Percentiles rank a stretch among this genome's conserved stretches.
phyloP scores from a whole-genome alignment of 2,888 invertebrate genomes.

The Noctuana brunneofusca region DNA sequence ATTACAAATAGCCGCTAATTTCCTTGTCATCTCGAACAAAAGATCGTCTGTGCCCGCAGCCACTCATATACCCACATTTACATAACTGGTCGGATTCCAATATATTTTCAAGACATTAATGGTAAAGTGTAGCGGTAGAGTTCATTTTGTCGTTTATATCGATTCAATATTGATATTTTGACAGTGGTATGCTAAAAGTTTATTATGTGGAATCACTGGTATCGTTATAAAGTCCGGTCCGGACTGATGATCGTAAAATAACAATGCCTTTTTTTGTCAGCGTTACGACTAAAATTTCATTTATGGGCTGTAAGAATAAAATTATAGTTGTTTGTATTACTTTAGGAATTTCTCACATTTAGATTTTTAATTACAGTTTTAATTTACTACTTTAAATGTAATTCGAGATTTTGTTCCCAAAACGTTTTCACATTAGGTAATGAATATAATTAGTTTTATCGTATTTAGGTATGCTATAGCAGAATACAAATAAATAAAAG shows the following conservation, averaged over 20 bases:
- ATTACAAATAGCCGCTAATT: constrained; percentile 27
- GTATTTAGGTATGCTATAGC: too few relatives aligned
- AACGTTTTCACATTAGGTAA: neutral
- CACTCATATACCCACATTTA: constrained; percentile 35
- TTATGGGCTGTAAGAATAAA: constrained; percentile 31
- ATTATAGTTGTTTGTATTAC: constrained; percentile 20
- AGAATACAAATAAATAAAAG: too few relatives aligned
- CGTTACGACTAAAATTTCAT: constrained; percentile 14
- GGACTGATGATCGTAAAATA: constrained; percentile 39
- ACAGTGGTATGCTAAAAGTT: constrained; percentile 63
- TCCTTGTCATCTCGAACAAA: constrained; percentile 22
- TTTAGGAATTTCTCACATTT: constrained; percentile 17
- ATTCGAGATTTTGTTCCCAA: neutral
- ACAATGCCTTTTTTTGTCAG: constrained; percentile 36
- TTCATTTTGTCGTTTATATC: constrained; percentile 22
- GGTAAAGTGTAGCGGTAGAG: constrained; percentile 33
- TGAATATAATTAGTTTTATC: neutral
- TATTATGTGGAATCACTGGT: constrained; percentile 38
- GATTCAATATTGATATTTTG: constrained; percentile 48
- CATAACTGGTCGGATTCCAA: constrained; percentile 40
- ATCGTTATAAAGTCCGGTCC: constrained; percentile 35
- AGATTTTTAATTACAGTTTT: constrained; percentile 10
- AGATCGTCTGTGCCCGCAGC: constrained; percentile 24
- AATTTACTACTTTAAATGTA: neutral
- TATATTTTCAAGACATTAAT: constrained; percentile 44